A percentile compares a stretch with the other conserved stretches of the same genome.
Evolutionary conservation across 2,797 vertebrate species (phyloP).

Genomic region (Pseudotriccus pelzelni): DNA sequence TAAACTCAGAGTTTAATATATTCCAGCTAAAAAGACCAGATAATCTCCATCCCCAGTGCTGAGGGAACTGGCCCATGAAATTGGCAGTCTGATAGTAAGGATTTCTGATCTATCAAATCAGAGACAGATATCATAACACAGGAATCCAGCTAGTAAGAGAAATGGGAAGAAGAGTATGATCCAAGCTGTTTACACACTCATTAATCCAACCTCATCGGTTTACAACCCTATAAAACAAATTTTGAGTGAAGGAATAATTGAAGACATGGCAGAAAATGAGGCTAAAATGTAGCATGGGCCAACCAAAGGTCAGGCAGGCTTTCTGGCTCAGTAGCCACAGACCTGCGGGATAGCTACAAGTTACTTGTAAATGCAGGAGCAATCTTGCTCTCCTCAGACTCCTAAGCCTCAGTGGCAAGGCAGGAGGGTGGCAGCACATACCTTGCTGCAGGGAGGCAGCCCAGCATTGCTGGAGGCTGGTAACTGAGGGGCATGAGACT

Average conservation of each 20-base stretch:
- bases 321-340: background rate
- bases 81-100: conserved; percentile 24
- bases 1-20: conserved; percentile 39
- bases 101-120: conserved; percentile 39
- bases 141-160: background rate
- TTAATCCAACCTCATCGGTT: background rate
- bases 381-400: background rate
- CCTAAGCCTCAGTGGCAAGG: background rate
- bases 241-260: background rate
- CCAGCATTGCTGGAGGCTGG: background rate
- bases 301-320: background rate
- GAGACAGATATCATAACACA: background rate
- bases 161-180: background rate
- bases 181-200: background rate
- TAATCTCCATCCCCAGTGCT: conserved; percentile 22
- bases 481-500: too few species aligned
- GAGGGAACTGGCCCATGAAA: conserved; percentile 61
- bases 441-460: background rate
- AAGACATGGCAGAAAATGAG: background rate
- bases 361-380: background rate
- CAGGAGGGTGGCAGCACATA: background rate
- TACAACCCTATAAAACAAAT: background rate
- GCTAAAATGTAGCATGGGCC: background rate
- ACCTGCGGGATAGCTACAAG: background rate
- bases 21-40: conserved; percentile 41